Evolutionary conservation across 2,888 invertebrate species (phyloP).

Genomic region (Osmoderma eremita): DNA sequence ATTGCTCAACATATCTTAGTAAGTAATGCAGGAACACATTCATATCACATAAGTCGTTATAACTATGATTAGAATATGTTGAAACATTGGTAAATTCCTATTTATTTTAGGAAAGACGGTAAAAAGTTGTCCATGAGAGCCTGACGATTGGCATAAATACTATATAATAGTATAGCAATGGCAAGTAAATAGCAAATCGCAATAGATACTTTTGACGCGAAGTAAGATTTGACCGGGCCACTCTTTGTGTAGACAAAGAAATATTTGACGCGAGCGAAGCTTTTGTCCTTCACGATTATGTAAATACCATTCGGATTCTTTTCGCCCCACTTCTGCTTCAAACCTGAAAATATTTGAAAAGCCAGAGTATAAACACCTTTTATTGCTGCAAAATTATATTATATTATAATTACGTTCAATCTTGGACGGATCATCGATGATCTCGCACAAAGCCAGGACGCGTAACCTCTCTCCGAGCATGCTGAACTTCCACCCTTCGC

Average conservation of each 20-base stretch:
- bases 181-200: not conserved
- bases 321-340: constrained; percentile 53
- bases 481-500: constrained; percentile 81
- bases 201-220: not conserved
- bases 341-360: constrained; percentile 48
- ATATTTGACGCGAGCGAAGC: constrained; percentile 79
- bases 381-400: too few species aligned
- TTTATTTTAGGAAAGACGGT: not conserved
- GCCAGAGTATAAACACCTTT: constrained; percentile 46
- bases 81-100: not conserved
- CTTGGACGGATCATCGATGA: constrained; percentile 76
- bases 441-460: constrained; percentile 83
- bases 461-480: constrained; percentile 79
- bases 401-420: constrained; percentile 67
- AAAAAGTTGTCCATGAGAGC: constrained; percentile 3
- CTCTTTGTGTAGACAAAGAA: constrained; percentile 72
- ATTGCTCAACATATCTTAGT: too few species aligned
- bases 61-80: not conserved
- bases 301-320: constrained; percentile 66
- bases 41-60: constrained; percentile 10
- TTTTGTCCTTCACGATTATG: constrained; percentile 80
- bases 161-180: not conserved
- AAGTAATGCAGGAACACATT: constrained; percentile 10
- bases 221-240: not conserved
- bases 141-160: not conserved